A percentile compares a stretch with the other conserved stretches of the same genome.
Conservation (phyloP, 2,888 invertebrate genomes). For the Drosophila subquinaria region DNA sequence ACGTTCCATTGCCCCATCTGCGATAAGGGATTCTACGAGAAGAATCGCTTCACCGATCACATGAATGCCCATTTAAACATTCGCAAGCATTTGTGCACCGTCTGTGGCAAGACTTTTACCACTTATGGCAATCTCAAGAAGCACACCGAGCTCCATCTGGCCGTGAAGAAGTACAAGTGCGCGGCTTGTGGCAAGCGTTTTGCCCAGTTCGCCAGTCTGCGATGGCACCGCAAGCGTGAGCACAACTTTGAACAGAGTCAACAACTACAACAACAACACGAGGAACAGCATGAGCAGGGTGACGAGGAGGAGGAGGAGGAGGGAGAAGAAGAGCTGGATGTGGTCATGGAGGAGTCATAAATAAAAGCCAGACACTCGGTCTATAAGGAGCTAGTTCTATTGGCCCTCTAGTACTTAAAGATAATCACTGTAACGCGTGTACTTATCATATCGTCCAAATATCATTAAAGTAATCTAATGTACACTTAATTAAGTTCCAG, state of each 20-base stretch:
- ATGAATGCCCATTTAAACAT: slow-evolving; percentile 82
- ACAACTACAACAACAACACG: slow-evolving; percentile 6
- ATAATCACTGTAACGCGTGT: slow-evolving; percentile 36
- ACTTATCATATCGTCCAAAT: slow-evolving; percentile 59
- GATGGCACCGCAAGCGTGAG: slow-evolving; percentile 75
- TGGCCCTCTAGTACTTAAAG: slow-evolving; percentile 27
- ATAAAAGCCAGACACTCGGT: neutral
- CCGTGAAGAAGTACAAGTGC: slow-evolving; percentile 81
- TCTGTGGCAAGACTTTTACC: slow-evolving; percentile 80
- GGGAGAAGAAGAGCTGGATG: slow-evolving; percentile 8
- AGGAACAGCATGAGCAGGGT: neutral
- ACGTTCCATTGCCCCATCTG: slow-evolving; percentile 82
- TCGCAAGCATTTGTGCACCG: slow-evolving; percentile 79
- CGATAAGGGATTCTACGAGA: slow-evolving; percentile 82
- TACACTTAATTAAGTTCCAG: slow-evolving; percentile 22
- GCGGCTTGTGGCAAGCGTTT: slow-evolving; percentile 72
- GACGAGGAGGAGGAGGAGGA: neutral
- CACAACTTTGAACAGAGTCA: slow-evolving; percentile 44
- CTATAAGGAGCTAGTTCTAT: slow-evolving; percentile 6
- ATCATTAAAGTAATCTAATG: slow-evolving; percentile 46
- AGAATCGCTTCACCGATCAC: slow-evolving; percentile 81
- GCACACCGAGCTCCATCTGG: slow-evolving; percentile 77
- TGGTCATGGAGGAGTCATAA: slow-evolving; percentile 22
- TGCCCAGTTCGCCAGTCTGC: slow-evolving; percentile 79
- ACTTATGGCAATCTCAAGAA: slow-evolving; percentile 80